Conservation (phyloP, 2,113 vertebrate species). For the Catharus fuscescens region DNA sequence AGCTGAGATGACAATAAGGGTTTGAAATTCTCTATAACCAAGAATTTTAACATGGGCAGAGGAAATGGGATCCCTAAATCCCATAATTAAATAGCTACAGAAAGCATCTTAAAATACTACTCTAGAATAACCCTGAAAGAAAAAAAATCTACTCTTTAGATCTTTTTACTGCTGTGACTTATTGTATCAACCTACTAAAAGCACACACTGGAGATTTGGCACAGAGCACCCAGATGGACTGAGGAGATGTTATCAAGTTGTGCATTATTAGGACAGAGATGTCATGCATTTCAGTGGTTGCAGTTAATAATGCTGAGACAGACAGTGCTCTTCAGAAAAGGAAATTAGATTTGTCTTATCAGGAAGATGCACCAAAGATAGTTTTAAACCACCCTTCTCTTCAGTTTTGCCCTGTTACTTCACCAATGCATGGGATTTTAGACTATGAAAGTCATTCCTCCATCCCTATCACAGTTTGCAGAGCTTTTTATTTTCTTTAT, state of each 20-base stretch:
- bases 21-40: background rate
- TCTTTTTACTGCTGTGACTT: background rate
- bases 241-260: conserved; percentile 33
- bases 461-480: background rate
- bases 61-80: background rate
- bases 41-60: background rate
- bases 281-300: background rate
- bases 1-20: background rate
- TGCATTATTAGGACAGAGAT: conserved; percentile 22
- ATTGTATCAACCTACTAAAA: background rate
- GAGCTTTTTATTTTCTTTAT: background rate
- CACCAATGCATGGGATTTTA: background rate
- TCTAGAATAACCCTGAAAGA: background rate
- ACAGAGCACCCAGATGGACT: background rate
- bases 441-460: background rate
- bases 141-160: background rate
- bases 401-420: background rate
- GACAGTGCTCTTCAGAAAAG: conserved; percentile 14
- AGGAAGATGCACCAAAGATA: conserved; percentile 16
- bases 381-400: background rate
- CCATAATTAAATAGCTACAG: background rate
- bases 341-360: conserved; percentile 59
- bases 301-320: conserved; percentile 25
- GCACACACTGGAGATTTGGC: background rate
- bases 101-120: conserved; percentile 11